Evolutionary conservation across 2,113 vertebrate species (phyloP).

Genomic region (Zootoca vivipara): DNA sequence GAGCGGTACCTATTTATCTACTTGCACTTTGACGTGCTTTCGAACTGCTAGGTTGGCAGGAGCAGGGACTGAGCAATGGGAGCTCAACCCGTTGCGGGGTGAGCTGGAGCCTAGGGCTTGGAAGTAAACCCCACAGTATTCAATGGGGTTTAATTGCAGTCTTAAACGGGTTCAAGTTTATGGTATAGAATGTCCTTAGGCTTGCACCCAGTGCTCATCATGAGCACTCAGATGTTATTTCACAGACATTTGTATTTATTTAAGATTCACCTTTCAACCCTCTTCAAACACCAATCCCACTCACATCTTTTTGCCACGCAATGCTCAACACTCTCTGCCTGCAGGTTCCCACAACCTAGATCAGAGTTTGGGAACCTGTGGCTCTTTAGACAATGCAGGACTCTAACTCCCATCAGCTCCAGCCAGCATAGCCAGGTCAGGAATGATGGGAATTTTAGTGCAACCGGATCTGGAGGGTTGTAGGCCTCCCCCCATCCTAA

Average conservation of each 20-base stretch:
- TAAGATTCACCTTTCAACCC: neutral
- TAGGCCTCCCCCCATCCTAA: no score
- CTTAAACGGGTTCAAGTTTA: neutral
- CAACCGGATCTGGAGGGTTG: no score
- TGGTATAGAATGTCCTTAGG: neutral
- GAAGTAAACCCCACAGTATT: neutral
- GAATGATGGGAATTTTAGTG: no score
- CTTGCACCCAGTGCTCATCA: neutral
- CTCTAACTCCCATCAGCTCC: no score
- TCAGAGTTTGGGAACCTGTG: neutral
- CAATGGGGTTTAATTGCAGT: neutral
- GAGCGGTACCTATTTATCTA: no score
- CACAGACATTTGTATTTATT: neutral
- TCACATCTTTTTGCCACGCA: neutral
- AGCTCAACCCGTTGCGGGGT: no score
- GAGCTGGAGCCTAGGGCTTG: no score
- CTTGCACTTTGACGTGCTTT: no score
- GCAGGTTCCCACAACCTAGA: neutral
- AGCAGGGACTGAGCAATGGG: no score
- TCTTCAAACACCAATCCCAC: neutral
- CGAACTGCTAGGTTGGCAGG: no score
- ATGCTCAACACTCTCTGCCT: neutral
- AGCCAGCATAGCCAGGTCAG: no score
- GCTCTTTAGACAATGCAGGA: no score
- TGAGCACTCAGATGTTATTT: accelerated